Evolutionary conservation across 2,113 vertebrate species (phyloP), one percentile per base, ranked within the genome.

Genomic region (Excalfactoria chinensis): DNA sequence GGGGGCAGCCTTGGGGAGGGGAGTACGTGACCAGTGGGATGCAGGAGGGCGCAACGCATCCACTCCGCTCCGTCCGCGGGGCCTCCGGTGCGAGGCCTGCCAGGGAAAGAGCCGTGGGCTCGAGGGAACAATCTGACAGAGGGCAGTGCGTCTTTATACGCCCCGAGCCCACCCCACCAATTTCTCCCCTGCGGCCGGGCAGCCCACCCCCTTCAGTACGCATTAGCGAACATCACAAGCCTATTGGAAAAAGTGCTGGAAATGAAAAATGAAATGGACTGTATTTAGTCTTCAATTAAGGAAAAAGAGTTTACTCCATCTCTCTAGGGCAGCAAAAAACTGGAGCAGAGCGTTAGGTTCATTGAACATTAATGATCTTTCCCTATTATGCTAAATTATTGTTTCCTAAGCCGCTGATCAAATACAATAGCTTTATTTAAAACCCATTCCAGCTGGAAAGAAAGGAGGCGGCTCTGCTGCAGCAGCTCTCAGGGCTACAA

Each of bases 361-460:
- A 95, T 94, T 95, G 97, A 96, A 97, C 97, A 95, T 97, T 95
- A 97, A 97, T 97, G 96, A 97, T 97, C 95, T 95, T 96, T 94
- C 96, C 81, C 92, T 96, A 94, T 95, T 96, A 93, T 92, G 92
- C 90, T 96, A 95, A 96, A 97, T 97, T 96, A 97, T 95, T 60
- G 85, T 97, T 97, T 97, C 91, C 94, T 97, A 95, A 97, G 96
- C 96, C 94, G 90, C 93, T 95, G 97, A 96, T 97, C 97, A 97
- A 97, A 97, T 93, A 97, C 97, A 97, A 97, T 97, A 88, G 94
- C 94, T 97, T 97, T 97, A 97, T 97, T 97, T 97, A 97, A 97
- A 97, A 86, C 87, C 92, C 67, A 80, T 95, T 96, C 96, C 96
- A 70, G 85, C 88, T 60, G 89, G 90, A 84, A 91, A 93, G 41